phyloP scores from a whole-genome alignment of 2,888 invertebrate species.

The Homarus gammarus region DNA sequence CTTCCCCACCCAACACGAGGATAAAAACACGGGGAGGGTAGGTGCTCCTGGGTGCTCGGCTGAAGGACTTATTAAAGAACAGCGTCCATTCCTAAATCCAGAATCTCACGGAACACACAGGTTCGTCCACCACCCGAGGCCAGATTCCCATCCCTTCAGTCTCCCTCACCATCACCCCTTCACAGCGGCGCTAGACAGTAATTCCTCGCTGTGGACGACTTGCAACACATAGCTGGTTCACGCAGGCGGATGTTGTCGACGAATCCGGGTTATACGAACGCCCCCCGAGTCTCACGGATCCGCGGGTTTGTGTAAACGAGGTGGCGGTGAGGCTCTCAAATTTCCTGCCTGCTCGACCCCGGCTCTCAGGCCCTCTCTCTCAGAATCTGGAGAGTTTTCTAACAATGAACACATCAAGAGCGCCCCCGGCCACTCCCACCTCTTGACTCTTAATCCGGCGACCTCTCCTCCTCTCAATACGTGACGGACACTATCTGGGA shows the following conservation, averaged over 20 bases:
- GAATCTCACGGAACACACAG: constrained; percentile 29
- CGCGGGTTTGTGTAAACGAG: not conserved
- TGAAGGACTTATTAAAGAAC: constrained; percentile 50
- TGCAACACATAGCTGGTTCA: too few species aligned
- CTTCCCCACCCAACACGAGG: not conserved
- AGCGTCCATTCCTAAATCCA: constrained; percentile 28
- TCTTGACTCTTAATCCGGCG: constrained; percentile 43
- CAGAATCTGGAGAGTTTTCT: constrained; percentile 36
- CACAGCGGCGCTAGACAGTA: too few species aligned
- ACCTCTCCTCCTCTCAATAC: constrained; percentile 39
- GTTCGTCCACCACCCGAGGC: constrained; percentile 2
- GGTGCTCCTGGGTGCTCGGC: not conserved
- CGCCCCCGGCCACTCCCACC: constrained; percentile 14
- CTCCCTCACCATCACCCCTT: not conserved
- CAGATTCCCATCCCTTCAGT: not conserved
- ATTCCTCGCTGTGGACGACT: too few species aligned
- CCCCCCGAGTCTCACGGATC: too few species aligned
- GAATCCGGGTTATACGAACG: too few species aligned
- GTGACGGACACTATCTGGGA: too few species aligned
- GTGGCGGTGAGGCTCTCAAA: constrained; percentile 30
- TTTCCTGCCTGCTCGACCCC: constrained; percentile 25
- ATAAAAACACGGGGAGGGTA: not conserved
- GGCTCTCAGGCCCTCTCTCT: constrained; percentile 42
- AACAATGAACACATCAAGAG: constrained; percentile 47
- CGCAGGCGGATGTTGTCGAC: too few species aligned